Base-by-base conservation (phyloP, 2,113 vertebrate species). In the Pseudois nayaur region DNA sequence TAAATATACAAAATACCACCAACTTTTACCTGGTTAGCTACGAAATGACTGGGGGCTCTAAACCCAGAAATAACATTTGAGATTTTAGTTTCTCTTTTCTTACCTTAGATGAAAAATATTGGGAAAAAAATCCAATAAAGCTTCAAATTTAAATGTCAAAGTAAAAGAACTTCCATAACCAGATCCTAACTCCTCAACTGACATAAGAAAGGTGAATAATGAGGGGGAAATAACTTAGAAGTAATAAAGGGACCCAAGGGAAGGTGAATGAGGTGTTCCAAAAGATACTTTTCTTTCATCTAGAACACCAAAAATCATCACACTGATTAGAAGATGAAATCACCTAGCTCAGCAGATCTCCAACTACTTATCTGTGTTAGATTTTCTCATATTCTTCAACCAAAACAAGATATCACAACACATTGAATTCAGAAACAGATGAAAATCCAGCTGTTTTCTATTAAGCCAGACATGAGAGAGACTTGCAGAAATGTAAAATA, bases 381-480 rank as follows among this genome's bases (percentile, higher is more conserved):
- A 82, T 94, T 96, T 94, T 88, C 64, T 95, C 52, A 74, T 36
- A 67, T 54, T 78, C 5, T 79, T 94, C 57, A 87, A 85, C 27
- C 59, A 88, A 96, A 93, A 92, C 43, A 79, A 96, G 55, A 4
- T 59, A 89, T 19, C 54, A 27, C 16, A 91, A 95, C 33, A 90
- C 43, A 79, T 0, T 94, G 36, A 92, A 78, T 89, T 60, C 78
- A 91, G 33, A 95, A 87, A 94, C 83, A 88, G 64, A 83, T 85
- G 54, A 97, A 82, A 97, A 97, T 57, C 48, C 67, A 95, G 79
- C 36, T 91, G 83, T 91, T 52, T 94, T 94, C 81, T 85, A 59
- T 87, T 84, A 84, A 94, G 64, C 57, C 87, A 94, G 16, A 79
- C 7, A 74, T 50, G 23, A 55, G 89, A 79, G 23, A 91, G 45